Evolutionary conservation across 2,888 invertebrate genomes (phyloP).

Genomic region (Lymantria dispar): DNA sequence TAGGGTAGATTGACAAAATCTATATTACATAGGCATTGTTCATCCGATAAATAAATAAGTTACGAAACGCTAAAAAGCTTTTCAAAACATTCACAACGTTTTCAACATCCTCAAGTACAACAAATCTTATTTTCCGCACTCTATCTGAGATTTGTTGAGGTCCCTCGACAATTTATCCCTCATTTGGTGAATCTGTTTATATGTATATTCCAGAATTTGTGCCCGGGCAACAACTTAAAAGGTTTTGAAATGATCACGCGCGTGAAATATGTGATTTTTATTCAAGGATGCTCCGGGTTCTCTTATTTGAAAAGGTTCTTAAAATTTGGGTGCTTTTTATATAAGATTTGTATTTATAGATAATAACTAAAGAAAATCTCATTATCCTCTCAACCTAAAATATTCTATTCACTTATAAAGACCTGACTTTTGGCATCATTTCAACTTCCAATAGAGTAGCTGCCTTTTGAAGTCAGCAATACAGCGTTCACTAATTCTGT

Average conservation of each 20-base stretch:
- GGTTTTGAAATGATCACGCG: slow-evolving; percentile 6
- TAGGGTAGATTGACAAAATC: no score
- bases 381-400: no score
- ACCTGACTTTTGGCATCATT: no score
- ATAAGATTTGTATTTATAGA: no score
- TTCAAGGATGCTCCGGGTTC: neutral
- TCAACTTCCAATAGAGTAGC: no score
- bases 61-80: no score
- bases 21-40: no score
- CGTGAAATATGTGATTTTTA: slow-evolving; percentile 6
- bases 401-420: no score
- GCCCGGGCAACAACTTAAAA: neutral
- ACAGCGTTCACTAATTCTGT: no score
- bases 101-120: neutral
- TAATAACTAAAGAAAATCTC: no score
- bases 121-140: neutral
- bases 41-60: no score
- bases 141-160: neutral
- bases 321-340: neutral
- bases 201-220: slow-evolving; percentile 5
- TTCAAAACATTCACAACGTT: neutral
- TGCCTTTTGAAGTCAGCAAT: no score
- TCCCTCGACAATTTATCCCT: neutral
- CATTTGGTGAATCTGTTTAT: slow-evolving; percentile 1
- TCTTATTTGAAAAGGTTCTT: neutral